Evolutionary conservation across 2,888 invertebrate genomes (phyloP), one percentile per base, ranked within the genome.

Genomic region (Zele albiditarsus): DNA sequence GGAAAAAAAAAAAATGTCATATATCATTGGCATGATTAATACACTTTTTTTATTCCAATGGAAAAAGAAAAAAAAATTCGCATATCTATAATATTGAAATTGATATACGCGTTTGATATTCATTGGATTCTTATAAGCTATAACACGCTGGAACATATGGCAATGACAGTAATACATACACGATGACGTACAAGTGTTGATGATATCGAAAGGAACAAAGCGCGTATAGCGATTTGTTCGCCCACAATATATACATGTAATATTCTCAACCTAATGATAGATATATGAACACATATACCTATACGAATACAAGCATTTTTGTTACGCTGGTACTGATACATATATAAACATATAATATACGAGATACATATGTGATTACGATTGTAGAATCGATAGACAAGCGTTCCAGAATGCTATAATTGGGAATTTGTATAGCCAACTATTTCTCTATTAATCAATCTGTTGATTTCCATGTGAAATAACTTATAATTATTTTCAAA

Each of bases 401-500:
- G 10, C 20, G 27, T n/a, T n/a, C 3, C 10, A 79, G 81, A 83
- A 82, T 81, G 80, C 81, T 80, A 20, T 23, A 79, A 83, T 82
- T 78, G 75, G 74, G 78, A 70, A 78, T 74, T 77, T 78, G 4
- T n/a, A 74, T 68, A 42, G 49, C 67, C 12, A 10, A 65, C 38
- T 65, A 23, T 66, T 66, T 46, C 23, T 14, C 42, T 46, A 25
- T 46, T 42, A 66, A 38, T 25, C 33, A 38, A 14, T 23, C 5
- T 2, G 4, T 23, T 16, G 23, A n/a, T 66, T 20, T 33, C 20
- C 38, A 38, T 38, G 38, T 38, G 38, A 8, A 38, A 12, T 38
- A 8, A 6, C 38, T 38, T 8, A 38, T 38, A 38, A 38, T 12
- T 12, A 38, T 38, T 8, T 2, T 12, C 8, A 8, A 38, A 38